Base-by-base conservation (phyloP, 2,113 vertebrate species). In the Tragulus kanchil region DNA sequence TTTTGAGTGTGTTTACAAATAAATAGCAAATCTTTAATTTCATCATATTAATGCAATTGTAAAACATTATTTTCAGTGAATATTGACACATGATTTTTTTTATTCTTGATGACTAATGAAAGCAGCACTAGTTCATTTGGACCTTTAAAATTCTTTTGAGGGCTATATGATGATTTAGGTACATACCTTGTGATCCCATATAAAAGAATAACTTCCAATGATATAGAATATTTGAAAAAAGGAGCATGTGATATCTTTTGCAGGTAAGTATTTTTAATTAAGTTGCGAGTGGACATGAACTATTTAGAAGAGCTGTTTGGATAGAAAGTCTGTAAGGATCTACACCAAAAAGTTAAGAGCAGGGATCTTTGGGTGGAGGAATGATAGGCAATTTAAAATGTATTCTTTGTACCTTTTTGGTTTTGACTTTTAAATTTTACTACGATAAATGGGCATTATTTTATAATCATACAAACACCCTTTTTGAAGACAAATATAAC, bases 291-390 rank as follows among this genome's bases (percentile, higher is more conserved):
- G 64, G 92, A 25, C 23, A 89, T 69, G 50, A 97, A 94, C 52
- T 48, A 87, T 96, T 89, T 96, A 96, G 92, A 91, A 98, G 77
- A 93, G 16, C 65, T 54, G 62, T 77, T 69, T 89, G 31, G 88
- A 52, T 13, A 85, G 19, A 85, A 96, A 90, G 75, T 85, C 77
- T 94, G 10, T 87, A 93, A 90, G 10, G 1, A 54, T 52, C 13
- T 52, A 45, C 19, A 73, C 3, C 31, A 82, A 87, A 79, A 88
- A 69, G 31, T 85, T 75, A 94, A 56, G 3, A 64, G 26, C 50
- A n/a, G 25, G 62, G 50, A 56, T 52, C 25, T 95, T 83, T 50
- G 16, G 3, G 25, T 56, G 9, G 62, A 64, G 13, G 45, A 42
- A 93, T 67, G 67, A 45, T 1, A 69, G 48, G 48, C 28, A 14